Evolutionary conservation across 2,797 vertebrate genomes (phyloP), one percentile per base, ranked within the genome.

Genomic region (Labeo calbasu): DNA sequence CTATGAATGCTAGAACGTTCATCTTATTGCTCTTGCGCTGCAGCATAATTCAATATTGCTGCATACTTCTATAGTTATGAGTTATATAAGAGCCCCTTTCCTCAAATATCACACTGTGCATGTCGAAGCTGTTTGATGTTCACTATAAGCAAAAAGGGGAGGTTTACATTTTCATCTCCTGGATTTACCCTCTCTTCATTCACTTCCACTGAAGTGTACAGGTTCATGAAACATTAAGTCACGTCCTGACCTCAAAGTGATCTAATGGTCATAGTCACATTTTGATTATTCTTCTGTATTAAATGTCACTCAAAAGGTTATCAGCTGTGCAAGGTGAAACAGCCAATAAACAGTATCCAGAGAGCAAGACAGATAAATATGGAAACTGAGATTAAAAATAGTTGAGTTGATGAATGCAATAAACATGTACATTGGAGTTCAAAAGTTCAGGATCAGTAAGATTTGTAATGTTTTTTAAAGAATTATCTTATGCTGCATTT

Each of bases 171-270:
- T 77, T 59, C 68, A 77, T 53, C 71, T 81, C 25, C 76, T 68
- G 19, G 23, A 63, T n/a, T 77, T 9, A 51, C 43, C 10, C 75
- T 65, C 32, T 66, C 5, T 72, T 73, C 12, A 70, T 77, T 77
- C 15, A 61, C 76, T 72, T 65, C 69, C 50, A 65, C 28, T 72
- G 46, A 65, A n/a, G 55, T 36, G 14, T 13, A 51, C 21, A 63
- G 17, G 40, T 57, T 81, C 19, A 80, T 48, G 77, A 46, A 79
- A 89, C 85, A 88, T 79, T 87, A 86, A 4, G 23, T 81, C 70
- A 21, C 1, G 3, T 63, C 63, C 63, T 86, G 77, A 91, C 83
- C 87, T 85, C 11, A 79, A 73, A 61, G 48, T 77, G 72, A 69
- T 55, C 32, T 25, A 55, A 12, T 9, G 8, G 43, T 65, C 46